A percentile compares a stretch with the other conserved stretches of the same genome.
Evolutionary conservation across 1,140 invertebrate species (phyloP).

Genomic region (Drosophila littoralis): DNA sequence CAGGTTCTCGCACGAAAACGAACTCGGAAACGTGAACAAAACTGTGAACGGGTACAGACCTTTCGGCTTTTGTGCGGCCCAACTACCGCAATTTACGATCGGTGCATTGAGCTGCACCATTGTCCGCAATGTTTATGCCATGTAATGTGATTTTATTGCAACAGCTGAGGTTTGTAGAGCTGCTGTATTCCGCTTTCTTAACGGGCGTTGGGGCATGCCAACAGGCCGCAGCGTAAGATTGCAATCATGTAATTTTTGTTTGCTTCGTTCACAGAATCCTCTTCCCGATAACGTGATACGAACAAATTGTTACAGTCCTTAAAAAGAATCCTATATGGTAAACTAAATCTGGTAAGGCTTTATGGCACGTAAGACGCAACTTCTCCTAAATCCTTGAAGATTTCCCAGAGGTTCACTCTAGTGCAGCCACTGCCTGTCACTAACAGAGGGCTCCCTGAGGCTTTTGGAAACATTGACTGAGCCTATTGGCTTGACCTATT

Average conservation of each 20-base stretch:
- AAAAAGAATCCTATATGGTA: constrained; percentile 48
- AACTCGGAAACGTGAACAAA: constrained; percentile 9
- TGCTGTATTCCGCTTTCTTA: constrained; percentile 59
- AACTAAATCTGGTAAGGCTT: constrained; percentile 25
- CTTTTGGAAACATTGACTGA: constrained; percentile 8
- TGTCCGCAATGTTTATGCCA: constrained; percentile 76
- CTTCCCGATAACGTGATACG: constrained; percentile 51
- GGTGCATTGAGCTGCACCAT: constrained; percentile 77
- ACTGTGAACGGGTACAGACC: constrained; percentile 21
- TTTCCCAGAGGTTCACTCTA: constrained; percentile 58
- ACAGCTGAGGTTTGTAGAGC: constrained; percentile 70
- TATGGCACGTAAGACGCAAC: no score
- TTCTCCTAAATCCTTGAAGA: constrained; percentile 4
- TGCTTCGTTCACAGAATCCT: constrained; percentile 10
- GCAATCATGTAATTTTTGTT: constrained; percentile 10
- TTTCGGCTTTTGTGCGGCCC: constrained; percentile 47
- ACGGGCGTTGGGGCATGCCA: constrained; percentile 44
- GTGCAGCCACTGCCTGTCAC: no score
- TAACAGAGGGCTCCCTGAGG: no score
- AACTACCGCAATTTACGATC: constrained; percentile 76
- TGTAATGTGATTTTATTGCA: constrained; percentile 75
- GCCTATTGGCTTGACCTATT: background rate
- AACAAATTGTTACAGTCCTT: constrained; percentile 70
- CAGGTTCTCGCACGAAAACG: constrained; percentile 43
- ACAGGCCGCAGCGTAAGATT: constrained; percentile 4